A percentile compares a stretch with the other conserved stretches of the same genome.
These are phyloP conservation scores for Rhyacophila brunnea DNA, from an alignment of 1,140 invertebrate species.

Conservation along the genomic window DNA sequence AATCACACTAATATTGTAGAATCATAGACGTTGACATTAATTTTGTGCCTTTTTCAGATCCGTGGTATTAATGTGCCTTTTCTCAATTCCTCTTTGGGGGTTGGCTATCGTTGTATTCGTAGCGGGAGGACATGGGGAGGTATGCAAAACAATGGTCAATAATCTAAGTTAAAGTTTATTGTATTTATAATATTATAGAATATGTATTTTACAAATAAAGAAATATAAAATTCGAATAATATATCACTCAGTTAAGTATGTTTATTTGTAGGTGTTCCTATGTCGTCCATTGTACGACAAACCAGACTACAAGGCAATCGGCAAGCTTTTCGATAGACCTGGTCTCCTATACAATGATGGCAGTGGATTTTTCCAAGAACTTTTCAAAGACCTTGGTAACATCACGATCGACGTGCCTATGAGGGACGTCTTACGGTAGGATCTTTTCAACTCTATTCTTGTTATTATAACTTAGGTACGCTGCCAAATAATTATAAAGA, in stretches of 20 bases:
- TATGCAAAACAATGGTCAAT: too few species aligned
- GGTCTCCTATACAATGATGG: conserved; percentile 55
- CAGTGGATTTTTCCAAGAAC: conserved; percentile 59
- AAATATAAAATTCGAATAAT: too few species aligned
- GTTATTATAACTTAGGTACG: too few species aligned
- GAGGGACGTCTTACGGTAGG: conserved; percentile 48
- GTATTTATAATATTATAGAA: too few species aligned
- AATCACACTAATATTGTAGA: too few species aligned
- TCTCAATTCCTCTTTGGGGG: conserved; percentile 50
- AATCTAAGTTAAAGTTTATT: too few species aligned
- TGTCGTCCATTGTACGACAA: conserved; percentile 63
- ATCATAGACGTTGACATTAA: too few species aligned
- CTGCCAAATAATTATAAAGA: too few species aligned
- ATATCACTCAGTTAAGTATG: not conserved
- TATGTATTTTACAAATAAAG: too few species aligned
- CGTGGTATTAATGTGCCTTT: conserved; percentile 47
- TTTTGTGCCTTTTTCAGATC: conserved; percentile 44
- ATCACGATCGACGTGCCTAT: conserved; percentile 50
- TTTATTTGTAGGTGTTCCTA: conserved; percentile 53
- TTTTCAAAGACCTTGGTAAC: conserved; percentile 50
- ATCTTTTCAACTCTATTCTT: too few species aligned
- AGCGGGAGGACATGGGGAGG: conserved; percentile 53
- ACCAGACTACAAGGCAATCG: conserved; percentile 57
- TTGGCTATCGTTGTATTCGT: conserved; percentile 50
- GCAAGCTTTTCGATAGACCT: conserved; percentile 60